Evolutionary conservation across 2,888 invertebrate species (phyloP).

Genomic region (Ectropis crepuscularia): DNA sequence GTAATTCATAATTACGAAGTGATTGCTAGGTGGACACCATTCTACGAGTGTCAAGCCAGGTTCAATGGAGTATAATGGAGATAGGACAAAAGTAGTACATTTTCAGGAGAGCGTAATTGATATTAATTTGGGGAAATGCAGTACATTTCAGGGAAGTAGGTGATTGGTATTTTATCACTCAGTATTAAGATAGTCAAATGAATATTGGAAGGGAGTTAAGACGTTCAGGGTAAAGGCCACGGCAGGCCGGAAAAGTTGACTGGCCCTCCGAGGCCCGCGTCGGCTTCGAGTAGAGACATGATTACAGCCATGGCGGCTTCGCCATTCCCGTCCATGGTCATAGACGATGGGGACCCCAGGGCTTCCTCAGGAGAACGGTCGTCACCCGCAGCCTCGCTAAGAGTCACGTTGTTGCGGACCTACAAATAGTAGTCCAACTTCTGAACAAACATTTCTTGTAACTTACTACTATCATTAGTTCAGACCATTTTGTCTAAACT

Average conservation of each 20-base stretch:
- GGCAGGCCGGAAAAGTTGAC: slow-evolving; percentile 94
- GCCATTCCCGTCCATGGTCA: slow-evolving; percentile 89
- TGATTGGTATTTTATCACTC: no score
- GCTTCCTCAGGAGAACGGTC: not conserved
- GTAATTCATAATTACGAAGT: no score
- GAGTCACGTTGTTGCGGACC: slow-evolving; percentile 70
- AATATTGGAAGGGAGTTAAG: no score
- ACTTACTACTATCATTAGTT: not conserved
- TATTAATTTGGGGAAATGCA: no score
- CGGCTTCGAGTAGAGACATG: slow-evolving; percentile 95
- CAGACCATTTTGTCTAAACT: no score
- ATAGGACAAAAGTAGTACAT: no score
- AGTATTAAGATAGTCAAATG: no score
- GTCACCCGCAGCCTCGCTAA: slow-evolving; percentile 52
- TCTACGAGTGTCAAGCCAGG: no score
- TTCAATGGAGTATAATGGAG: no score
- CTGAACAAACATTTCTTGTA: not conserved
- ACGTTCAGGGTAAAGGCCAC: slow-evolving; percentile 90
- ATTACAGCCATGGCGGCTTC: slow-evolving; percentile 97
- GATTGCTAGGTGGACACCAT: no score
- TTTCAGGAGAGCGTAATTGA: no score
- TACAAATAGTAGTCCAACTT: slow-evolving; percentile 24
- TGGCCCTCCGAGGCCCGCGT: slow-evolving; percentile 94
- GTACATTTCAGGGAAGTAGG: not conserved
- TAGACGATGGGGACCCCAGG: slow-evolving; percentile 46